Evolutionary conservation across 2,888 invertebrate genomes (phyloP).

Genomic region (Orthosia cruda): DNA sequence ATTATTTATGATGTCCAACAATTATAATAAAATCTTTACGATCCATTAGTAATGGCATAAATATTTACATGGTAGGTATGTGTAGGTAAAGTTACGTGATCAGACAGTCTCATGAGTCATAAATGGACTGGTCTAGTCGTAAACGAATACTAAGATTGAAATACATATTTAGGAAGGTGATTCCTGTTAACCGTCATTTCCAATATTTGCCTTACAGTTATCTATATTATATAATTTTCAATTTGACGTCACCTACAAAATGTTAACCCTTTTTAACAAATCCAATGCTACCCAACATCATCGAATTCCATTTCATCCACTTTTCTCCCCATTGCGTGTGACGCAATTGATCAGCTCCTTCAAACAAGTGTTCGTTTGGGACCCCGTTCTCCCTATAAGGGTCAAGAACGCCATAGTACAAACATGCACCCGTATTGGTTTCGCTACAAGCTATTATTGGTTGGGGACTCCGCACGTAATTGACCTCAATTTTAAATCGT

Average conservation of each 20-base stretch:
- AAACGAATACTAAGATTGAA: neutral
- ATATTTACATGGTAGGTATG: neutral
- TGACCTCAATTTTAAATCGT: constrained; percentile 73
- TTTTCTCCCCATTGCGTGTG: neutral
- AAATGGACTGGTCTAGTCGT: neutral
- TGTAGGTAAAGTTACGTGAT: neutral
- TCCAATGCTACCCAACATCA: neutral
- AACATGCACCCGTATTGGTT: constrained; percentile 66
- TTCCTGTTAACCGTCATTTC: neutral
- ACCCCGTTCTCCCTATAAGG: constrained; percentile 27
- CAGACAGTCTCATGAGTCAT: neutral
- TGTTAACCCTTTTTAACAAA: neutral
- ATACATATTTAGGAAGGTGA: neutral
- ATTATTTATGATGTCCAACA: neutral
- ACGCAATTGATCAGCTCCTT: constrained; percentile 30
- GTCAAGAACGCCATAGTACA: constrained; percentile 44
- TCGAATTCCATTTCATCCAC: neutral
- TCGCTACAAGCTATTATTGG: constrained; percentile 61
- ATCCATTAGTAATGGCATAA: constrained; percentile 24
- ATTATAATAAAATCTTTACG: constrained; percentile 35
- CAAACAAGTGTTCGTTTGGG: constrained; percentile 42
- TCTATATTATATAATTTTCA: neutral
- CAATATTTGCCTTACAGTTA: neutral
- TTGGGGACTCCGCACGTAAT: constrained; percentile 66
- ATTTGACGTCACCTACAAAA: neutral